Evolutionary conservation across 2,113 vertebrate species (phyloP), one percentile per base, ranked within the genome.

Genomic region (Struthio camelus): DNA sequence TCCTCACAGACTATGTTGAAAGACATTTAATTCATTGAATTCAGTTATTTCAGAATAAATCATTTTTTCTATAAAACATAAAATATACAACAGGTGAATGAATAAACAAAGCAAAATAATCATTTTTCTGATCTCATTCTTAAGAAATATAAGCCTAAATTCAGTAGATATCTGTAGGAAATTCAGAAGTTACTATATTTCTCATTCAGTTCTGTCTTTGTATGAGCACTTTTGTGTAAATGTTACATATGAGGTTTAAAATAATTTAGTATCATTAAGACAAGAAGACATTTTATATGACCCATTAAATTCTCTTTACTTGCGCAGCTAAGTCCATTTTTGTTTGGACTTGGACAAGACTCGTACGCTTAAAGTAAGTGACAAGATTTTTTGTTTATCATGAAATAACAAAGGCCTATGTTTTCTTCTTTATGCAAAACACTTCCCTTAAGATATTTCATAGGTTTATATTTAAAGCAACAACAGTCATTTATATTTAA

Each of bases 381-480:
- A 66, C 44, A 78, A 66, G 5, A 6, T 40, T 84, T 10, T 10
- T 67, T 78, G 10, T 7, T 87, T 71, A 27, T 64, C 32, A 58
- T 51, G 13, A 79, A 89, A 79, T 36, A 56, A 15, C 40, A 69
- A 77, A 73, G 23, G 67, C 38, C 34, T 81, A 6, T 44, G n/a
- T 56, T 89, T 93, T 80, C 28, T 61, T 72, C 38, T 56, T 13
- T 56, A 9, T 69, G 53, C 16, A 85, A 77, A 95, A 71, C 13
- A 44, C 32, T 69, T 75, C 25, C 27, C 20, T 42, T 27, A 69
- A 69, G 42, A n/a, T 8, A 81, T 87, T 81, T 95, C 80, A 42
- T 5, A 66, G 36, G 48, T 62, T 95, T 96, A 80, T 28, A 46
- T 89, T 95, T 95, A 87, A 77, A 79, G 65, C 13, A 87, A 44